A percentile compares a stretch with the other conserved stretches of the same genome.
Evolutionary conservation across 2,113 vertebrate genomes (phyloP).

Genomic region (Strix aluco): DNA sequence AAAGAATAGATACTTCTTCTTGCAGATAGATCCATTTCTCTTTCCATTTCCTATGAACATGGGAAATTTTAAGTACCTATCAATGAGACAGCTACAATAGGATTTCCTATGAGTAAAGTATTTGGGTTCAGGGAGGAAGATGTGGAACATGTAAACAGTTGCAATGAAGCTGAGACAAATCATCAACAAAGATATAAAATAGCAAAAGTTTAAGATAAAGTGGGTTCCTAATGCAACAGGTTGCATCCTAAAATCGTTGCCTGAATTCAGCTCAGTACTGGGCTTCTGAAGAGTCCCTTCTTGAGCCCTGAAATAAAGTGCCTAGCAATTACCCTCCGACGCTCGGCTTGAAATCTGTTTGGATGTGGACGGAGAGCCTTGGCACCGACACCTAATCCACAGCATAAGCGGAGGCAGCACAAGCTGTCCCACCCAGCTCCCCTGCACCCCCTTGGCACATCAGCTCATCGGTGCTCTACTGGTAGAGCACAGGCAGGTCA

Average conservation of each 20-base stretch:
- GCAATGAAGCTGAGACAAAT: background rate
- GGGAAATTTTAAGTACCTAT: background rate
- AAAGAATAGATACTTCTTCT: background rate
- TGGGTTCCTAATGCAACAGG: background rate
- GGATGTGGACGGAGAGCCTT: background rate
- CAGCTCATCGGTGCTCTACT: background rate
- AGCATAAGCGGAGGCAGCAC: accelerated
- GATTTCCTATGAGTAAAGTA: background rate
- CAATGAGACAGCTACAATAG: background rate
- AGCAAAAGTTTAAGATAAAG: background rate
- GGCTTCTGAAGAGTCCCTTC: background rate
- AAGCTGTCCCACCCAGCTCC: background rate
- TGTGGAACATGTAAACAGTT: background rate
- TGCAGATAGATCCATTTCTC: background rate
- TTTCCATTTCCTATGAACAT: background rate
- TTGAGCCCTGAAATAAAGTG: background rate
- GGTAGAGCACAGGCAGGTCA: background rate
- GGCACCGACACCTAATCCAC: accelerated
- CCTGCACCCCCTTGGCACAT: accelerated
- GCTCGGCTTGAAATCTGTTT: background rate
- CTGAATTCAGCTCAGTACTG: background rate
- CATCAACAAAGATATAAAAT: background rate
- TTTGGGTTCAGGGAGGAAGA: background rate
- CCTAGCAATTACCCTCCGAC: accelerated
- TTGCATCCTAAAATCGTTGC: background rate